Conservation (phyloP, 2,113 vertebrate species). For the Plestiodon gilberti region DNA sequence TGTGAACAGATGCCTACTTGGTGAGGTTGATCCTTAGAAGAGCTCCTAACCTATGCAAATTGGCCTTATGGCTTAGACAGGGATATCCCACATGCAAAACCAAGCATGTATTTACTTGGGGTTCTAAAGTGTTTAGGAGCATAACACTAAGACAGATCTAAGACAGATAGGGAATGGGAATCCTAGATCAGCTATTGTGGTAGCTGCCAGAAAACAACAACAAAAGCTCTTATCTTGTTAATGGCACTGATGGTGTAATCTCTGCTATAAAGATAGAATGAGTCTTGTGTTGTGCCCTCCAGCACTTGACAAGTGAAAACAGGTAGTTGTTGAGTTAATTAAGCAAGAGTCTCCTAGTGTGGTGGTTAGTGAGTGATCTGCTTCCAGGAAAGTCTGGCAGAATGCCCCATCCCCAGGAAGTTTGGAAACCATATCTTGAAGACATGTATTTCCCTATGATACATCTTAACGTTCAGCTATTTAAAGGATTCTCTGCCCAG, state of each 20-base stretch:
- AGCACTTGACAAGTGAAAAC: constrained; percentile 10
- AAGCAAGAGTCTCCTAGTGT: not conserved
- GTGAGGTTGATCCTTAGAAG: too few species aligned
- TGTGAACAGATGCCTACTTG: too few species aligned
- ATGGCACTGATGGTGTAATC: not conserved
- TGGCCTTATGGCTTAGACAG: not conserved
- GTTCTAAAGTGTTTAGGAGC: not conserved
- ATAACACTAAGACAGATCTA: not conserved
- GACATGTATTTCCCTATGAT: not conserved
- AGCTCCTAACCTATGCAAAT: too few species aligned
- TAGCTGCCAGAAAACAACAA: not conserved
- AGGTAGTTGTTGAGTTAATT: constrained; percentile 13
- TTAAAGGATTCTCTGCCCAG: not conserved
- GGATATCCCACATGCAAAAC: too few species aligned
- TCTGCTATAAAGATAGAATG: not conserved
- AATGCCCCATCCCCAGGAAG: not conserved
- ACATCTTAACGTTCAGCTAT: not conserved
- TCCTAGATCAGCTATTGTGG: not conserved
- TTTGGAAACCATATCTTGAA: not conserved
- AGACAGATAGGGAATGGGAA: not conserved
- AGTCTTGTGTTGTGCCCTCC: not conserved
- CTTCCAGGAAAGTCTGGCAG: not conserved
- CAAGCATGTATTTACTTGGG: not conserved
- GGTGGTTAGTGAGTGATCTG: constrained; percentile 3
- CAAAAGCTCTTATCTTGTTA: not conserved